Percentiles rank a stretch among this genome's conserved stretches.
Conservation (phyloP, 1,140 invertebrate species). For the Apolygus lucorum region DNA sequence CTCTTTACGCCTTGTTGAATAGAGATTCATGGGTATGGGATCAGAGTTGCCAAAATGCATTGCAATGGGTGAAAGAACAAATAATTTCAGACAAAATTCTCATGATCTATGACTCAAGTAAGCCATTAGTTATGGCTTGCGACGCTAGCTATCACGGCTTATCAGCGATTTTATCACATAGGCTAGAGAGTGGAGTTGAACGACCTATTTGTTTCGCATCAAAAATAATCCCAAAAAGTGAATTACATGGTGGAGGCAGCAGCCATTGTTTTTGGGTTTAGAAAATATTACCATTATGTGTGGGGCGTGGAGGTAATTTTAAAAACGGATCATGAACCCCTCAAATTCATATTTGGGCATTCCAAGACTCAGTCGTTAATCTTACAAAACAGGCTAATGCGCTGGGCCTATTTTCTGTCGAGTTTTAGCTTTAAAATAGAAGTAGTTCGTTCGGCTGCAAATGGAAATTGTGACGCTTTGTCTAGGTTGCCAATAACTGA, state of each 20-base stretch:
- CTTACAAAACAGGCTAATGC: neutral
- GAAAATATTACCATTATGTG: neutral
- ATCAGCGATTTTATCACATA: neutral
- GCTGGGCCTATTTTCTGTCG: neutral
- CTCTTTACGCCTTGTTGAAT: neutral
- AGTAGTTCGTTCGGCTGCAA: neutral
- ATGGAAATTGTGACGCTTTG: neutral
- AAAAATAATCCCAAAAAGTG: neutral
- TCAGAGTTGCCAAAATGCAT: neutral
- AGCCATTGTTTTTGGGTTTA: neutral
- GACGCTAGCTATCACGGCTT: neutral
- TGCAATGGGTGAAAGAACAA: neutral
- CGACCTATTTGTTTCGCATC: neutral
- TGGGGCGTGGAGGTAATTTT: too few species aligned
- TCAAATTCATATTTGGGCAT: too few species aligned
- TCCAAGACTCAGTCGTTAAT: neutral
- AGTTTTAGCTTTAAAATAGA: neutral
- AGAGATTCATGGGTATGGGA: neutral
- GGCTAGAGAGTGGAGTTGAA: neutral
- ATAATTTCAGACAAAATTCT: neutral
- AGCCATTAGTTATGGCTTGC: neutral
- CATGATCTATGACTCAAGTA: neutral
- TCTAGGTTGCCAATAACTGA: neutral
- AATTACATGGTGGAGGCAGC: neutral
- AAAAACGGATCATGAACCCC: too few species aligned